Conservation (phyloP, 2,797 vertebrate species). For the Chelonia mydas region DNA sequence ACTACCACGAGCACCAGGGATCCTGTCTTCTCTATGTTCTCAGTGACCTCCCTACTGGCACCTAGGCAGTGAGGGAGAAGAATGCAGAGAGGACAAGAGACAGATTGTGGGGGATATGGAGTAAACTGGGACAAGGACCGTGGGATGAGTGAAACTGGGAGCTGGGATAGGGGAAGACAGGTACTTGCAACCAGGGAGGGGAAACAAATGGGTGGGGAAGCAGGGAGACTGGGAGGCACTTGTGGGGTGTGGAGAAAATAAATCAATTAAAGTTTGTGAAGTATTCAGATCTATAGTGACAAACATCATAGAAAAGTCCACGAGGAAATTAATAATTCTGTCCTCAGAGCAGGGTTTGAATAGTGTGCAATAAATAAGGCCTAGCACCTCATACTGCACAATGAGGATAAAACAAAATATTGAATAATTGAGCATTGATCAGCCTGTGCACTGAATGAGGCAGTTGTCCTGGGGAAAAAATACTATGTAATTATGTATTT, state of each 20-base stretch:
- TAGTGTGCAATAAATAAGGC: background rate
- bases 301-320: background rate
- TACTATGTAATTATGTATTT: too few relatives aligned
- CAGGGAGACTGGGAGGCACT: background rate
- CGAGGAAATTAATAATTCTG: background rate
- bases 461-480: too few relatives aligned
- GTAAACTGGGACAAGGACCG: constrained; percentile 41
- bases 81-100: background rate
- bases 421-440: background rate
- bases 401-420: background rate
- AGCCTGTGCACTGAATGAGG: too few relatives aligned
- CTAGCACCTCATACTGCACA: background rate
- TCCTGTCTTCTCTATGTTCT: background rate
- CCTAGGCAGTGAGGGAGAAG: background rate
- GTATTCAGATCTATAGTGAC: background rate
- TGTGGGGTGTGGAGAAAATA: background rate
- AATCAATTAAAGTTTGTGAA: background rate
- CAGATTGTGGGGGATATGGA: constrained; percentile 15
- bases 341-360: background rate
- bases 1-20: background rate
- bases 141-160: constrained; percentile 4
- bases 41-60: background rate
- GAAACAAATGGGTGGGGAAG: constrained; percentile 7
- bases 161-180: constrained; percentile 3
- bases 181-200: constrained; percentile 12